A percentile compares a stretch with the other conserved stretches of the same genome.
These are phyloP conservation scores for Rhynchophorus ferrugineus DNA, from an alignment of 1,140 invertebrate species.

Conservation along the genomic window DNA sequence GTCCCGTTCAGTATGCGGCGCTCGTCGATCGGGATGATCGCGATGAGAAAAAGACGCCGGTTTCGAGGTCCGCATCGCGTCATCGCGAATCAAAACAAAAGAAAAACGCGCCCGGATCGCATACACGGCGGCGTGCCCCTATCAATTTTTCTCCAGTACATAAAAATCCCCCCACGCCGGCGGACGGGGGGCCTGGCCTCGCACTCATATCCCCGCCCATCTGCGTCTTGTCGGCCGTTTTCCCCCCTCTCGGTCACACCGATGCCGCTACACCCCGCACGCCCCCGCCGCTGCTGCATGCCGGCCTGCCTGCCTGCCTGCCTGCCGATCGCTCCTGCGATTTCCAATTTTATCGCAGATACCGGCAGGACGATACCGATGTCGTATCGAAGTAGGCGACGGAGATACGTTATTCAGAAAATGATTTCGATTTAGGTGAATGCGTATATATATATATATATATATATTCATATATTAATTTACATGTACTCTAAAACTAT, in stretches of 20 bases:
- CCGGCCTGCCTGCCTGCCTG: no score
- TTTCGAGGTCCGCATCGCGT: neutral
- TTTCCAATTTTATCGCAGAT: conserved; percentile 28
- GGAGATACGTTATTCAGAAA: no score
- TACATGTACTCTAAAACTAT: no score
- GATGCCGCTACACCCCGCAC: neutral
- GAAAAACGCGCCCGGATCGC: neutral
- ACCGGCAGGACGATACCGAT: no score
- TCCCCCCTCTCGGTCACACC: conserved; percentile 13
- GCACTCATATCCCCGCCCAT: conserved; percentile 1
- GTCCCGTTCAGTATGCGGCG: no score
- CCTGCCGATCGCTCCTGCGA: no score
- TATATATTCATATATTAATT: no score
- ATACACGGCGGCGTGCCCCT: neutral
- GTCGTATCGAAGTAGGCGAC: conserved; percentile 33
- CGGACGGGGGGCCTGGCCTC: neutral
- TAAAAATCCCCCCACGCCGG: neutral
- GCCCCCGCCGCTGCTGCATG: no score
- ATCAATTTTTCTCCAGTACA: neutral
- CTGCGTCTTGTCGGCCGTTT: conserved; percentile 2
- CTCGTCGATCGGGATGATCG: no score
- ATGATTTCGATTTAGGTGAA: no score
- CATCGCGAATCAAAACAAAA: neutral
- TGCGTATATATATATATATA: no score
- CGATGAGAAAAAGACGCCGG: no score